phyloP scores from a whole-genome alignment of 2,113 vertebrate species.

The Ameiurus melas region DNA sequence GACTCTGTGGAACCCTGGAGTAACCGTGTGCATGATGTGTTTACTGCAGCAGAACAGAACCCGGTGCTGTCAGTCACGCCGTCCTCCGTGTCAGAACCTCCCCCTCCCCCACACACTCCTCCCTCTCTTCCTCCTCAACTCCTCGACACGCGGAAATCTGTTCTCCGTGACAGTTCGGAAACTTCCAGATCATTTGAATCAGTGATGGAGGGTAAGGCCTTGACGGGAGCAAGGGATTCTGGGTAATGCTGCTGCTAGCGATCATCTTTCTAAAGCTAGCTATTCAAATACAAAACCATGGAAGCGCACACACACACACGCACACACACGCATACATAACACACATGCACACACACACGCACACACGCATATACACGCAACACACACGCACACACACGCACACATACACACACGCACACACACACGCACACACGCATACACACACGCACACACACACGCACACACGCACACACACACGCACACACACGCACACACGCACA shows the following conservation, averaged over 20 bases:
- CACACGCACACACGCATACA: background rate
- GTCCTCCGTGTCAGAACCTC: conserved; percentile 89
- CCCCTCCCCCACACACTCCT: conserved; percentile 92
- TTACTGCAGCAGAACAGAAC: conserved; percentile 99
- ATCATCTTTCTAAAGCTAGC: conserved; percentile 18
- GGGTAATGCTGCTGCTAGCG: conserved; percentile 67
- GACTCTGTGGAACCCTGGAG: background rate
- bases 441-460: background rate
- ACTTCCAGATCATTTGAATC: conserved; percentile 94
- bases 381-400: background rate
- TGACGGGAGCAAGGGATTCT: conserved; percentile 82
- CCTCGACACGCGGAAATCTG: conserved; percentile 94
- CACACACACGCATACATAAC: no score
- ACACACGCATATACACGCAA: no score
- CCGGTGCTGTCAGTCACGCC: conserved; percentile 90
- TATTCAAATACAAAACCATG: background rate
- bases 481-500: no score
- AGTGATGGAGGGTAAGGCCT: conserved; percentile 98
- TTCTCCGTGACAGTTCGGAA: conserved; percentile 93
- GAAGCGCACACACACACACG: background rate
- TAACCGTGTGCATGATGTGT: conserved; percentile 83
- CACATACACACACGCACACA: no score
- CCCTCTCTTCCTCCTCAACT: conserved; percentile 94
- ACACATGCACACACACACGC: background rate
- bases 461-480: background rate